phyloP scores from a whole-genome alignment of 2,113 vertebrate genomes.

The Haemorhous mexicanus region DNA sequence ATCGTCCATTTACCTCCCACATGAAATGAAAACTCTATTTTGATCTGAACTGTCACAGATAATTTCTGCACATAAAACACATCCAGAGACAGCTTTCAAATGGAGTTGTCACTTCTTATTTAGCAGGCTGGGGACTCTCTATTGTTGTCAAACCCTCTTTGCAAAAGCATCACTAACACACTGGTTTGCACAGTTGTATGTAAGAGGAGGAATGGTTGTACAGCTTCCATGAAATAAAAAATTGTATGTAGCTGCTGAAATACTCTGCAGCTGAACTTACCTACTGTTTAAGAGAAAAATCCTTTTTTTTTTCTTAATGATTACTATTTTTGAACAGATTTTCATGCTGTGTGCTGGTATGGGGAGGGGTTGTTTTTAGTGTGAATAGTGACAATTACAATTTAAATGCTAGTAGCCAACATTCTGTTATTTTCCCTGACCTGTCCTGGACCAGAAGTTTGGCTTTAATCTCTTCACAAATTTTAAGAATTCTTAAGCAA shows the following conservation, averaged over 20 bases:
- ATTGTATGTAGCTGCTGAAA: not conserved
- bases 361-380: not conserved
- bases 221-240: constrained; percentile 25
- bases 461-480: not conserved
- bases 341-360: not conserved
- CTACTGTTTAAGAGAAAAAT: not conserved
- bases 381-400: not conserved
- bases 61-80: constrained; percentile 79
- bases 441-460: not conserved
- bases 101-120: constrained; percentile 90
- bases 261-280: not conserved
- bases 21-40: constrained; percentile 77
- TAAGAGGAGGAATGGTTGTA: constrained; percentile 23
- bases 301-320: not conserved
- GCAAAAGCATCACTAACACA: constrained; percentile 72
- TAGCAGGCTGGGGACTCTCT: constrained; percentile 77
- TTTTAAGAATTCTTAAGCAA: constrained; percentile 32
- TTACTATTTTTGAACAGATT: constrained; percentile 3
- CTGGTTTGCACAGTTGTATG: constrained; percentile 23
- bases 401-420: not conserved
- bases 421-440: constrained; percentile 29
- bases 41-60: constrained; percentile 77
- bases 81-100: constrained; percentile 78
- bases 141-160: constrained; percentile 85
- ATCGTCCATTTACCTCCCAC: constrained; percentile 66